Evolutionary conservation across 2,888 invertebrate species (phyloP).

Genomic region (Salpingus planirostris): DNA sequence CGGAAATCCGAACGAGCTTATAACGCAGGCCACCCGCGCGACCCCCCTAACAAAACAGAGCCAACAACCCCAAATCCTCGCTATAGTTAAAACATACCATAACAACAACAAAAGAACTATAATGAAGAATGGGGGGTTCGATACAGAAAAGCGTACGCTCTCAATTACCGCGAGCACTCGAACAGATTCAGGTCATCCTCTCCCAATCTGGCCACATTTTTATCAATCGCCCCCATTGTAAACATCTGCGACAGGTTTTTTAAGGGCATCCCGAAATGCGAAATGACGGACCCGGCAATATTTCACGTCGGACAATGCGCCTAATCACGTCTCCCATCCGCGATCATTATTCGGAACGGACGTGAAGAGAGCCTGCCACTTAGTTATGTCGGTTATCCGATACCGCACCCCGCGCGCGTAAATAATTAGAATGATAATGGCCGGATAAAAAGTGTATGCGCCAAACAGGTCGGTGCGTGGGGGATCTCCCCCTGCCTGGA

Average conservation of each 20-base stretch:
- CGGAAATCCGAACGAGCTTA: too few relatives aligned
- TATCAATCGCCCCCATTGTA: constrained; percentile 30
- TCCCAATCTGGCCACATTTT: constrained; percentile 40
- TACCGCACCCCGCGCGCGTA: constrained; percentile 34
- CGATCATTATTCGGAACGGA: constrained; percentile 28
- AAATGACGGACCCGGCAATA: constrained; percentile 37
- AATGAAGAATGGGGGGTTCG: too few relatives aligned
- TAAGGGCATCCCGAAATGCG: constrained; percentile 19
- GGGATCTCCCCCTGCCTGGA: constrained; percentile 28
- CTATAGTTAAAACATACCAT: too few relatives aligned
- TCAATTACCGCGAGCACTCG: too few relatives aligned
- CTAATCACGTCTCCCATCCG: constrained; percentile 30
- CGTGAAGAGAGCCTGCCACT: constrained; percentile 34
- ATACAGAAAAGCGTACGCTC: too few relatives aligned
- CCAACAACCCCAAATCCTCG: too few relatives aligned
- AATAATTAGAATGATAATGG: constrained; percentile 45
- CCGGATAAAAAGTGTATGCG: constrained; percentile 40
- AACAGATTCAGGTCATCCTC: constrained; percentile 17
- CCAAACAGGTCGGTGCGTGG: constrained; percentile 34
- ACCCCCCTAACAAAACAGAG: too few relatives aligned
- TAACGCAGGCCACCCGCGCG: too few relatives aligned
- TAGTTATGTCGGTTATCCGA: constrained; percentile 42
- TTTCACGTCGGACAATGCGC: constrained; percentile 31
- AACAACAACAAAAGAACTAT: too few relatives aligned
- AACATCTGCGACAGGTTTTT: constrained; percentile 42